A percentile compares a stretch with the other conserved stretches of the same genome.
Conservation (phyloP, 2,113 vertebrate species). For the Hemiscyllium ocellatum region DNA sequence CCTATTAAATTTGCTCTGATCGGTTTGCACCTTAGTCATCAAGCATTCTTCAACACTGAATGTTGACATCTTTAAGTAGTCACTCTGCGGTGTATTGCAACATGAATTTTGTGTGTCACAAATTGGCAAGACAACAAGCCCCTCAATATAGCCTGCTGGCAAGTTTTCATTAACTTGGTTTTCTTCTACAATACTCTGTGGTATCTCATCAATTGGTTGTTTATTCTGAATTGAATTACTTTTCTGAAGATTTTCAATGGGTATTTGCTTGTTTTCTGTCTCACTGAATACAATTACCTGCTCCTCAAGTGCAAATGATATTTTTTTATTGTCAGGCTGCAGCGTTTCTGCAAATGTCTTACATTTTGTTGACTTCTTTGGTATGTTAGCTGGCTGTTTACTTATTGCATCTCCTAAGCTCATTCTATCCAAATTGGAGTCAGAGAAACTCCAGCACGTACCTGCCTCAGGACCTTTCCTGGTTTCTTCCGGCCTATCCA, state of each 20-base stretch:
- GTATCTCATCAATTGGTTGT: neutral
- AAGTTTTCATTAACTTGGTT: neutral
- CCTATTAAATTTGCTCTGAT: neutral
- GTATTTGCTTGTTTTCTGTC: neutral
- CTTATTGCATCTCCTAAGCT: neutral
- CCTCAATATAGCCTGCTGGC: neutral
- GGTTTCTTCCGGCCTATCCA: neutral
- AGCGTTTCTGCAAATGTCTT: neutral
- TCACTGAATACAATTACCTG: slow-evolving; percentile 25
- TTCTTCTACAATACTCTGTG: slow-evolving; percentile 27
- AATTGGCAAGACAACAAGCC: neutral
- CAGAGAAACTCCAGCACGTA: neutral
- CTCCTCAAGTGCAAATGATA: neutral
- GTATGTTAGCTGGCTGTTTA: neutral
- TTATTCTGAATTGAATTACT: slow-evolving; percentile 11
- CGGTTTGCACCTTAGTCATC: neutral
- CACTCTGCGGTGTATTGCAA: neutral
- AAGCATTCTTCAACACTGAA: neutral
- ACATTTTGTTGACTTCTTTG: neutral
- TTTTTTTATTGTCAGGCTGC: neutral
- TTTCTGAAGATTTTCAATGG: slow-evolving; percentile 12
- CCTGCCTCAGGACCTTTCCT: neutral
- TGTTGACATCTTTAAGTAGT: neutral
- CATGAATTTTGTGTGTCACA: neutral
- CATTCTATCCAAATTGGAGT: slow-evolving; percentile 13